Evolutionary conservation across 2,888 invertebrate genomes (phyloP).

Genomic region (Flexamia atlantica): DNA sequence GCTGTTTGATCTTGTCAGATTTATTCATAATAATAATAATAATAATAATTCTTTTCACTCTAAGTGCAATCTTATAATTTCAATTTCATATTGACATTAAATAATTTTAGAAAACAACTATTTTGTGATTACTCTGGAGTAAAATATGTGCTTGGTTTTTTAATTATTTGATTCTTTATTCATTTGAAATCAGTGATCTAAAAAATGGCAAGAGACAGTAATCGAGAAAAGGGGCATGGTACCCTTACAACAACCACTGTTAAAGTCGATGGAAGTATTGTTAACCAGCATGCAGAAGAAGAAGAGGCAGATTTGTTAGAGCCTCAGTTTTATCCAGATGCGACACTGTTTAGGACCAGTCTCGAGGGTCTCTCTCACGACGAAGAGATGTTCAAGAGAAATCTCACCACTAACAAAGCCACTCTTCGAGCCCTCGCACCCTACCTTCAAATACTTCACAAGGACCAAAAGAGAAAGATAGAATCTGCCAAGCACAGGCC

Average conservation of each 20-base stretch:
- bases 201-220: background rate
- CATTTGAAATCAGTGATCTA: too few relatives aligned
- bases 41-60: too few relatives aligned
- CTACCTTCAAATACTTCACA: slow-evolving; percentile 21
- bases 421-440: slow-evolving; percentile 32
- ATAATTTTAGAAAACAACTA: too few relatives aligned
- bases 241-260: background rate
- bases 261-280: background rate
- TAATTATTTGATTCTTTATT: too few relatives aligned
- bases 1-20: too few relatives aligned
- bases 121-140: too few relatives aligned
- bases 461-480: slow-evolving; percentile 16
- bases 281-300: background rate
- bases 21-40: too few relatives aligned
- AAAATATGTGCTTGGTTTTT: too few relatives aligned
- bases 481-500: background rate
- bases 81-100: too few relatives aligned
- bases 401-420: slow-evolving; percentile 34
- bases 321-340: slow-evolving; percentile 44
- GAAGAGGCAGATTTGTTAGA: slow-evolving; percentile 32
- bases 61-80: too few relatives aligned
- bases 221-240: background rate
- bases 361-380: background rate
- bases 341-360: slow-evolving; percentile 12
- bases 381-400: slow-evolving; percentile 7